Evolutionary conservation across 35 echinoderm and acorn worm species (phyloP), one percentile per base, ranked within the genome.

Genomic region (Hemicentrotus pulcherrimus): DNA sequence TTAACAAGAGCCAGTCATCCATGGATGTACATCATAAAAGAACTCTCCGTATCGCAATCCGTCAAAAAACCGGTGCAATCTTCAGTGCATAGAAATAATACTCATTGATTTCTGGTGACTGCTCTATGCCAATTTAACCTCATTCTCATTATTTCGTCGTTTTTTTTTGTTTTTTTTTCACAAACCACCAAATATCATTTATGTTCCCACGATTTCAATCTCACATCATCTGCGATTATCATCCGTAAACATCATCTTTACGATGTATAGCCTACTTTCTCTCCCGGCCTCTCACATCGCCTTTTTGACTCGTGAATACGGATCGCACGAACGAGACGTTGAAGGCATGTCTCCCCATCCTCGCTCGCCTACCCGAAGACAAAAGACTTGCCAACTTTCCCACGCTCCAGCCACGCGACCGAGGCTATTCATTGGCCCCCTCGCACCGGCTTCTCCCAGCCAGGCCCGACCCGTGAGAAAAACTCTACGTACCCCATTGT

Each of bases 351-450:
- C 91, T 31, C 46, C 91, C 46, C 32, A 31, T 32, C 91, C 46
- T 48, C 46, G 91, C 46, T 31, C 91, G 91, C 32, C 10, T 93
- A 24, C 32, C 3, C 46, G 9, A 13, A 58, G 91, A 93, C 91
- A 93, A 93, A 50, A 93, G 91, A 31, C 91, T 31, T 31, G 91
- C 46, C n/a, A 58, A 90, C 91, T 32, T 93, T 93, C 91, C 91
- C 91, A 93, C 91, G 91, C 91, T 93, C 48, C 48, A 28, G 45
- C 91, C 91, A 93, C 91, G 91, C 91, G 91, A n/a, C 91, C 31
- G 46, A 1, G 16, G 46, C 91, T 58, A 93, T 93, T 93, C 91
- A 93, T 93, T 58, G 91, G 65, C 19, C 91, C 46, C 91, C 13
- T 90, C 91, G 91, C 48, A 93, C 16, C 91, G 91, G 91, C 91